phyloP scores from a whole-genome alignment of 2,888 invertebrate genomes.

The Gonocerus acuteangulatus region DNA sequence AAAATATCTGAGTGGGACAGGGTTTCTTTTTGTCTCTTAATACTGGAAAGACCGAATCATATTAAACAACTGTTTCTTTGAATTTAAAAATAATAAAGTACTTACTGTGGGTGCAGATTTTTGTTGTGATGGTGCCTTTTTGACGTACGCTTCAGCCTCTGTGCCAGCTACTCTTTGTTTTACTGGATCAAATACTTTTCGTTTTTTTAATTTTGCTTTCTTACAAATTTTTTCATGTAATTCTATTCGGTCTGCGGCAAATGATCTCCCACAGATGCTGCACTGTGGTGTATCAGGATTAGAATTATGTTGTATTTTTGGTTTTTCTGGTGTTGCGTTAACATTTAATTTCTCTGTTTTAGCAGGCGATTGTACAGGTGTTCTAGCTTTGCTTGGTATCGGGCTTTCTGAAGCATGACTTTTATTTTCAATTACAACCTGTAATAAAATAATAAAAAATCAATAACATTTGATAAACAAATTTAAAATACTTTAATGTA shows the following conservation, averaged over 20 bases:
- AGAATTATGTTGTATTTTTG: slow-evolving; percentile 32
- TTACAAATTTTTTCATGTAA: slow-evolving; percentile 81
- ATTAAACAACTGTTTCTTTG: no score
- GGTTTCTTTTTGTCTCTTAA: no score
- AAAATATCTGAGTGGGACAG: no score
- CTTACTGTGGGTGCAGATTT: slow-evolving; percentile 25
- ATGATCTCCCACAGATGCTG: slow-evolving; percentile 67
- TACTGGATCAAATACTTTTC: slow-evolving; percentile 85
- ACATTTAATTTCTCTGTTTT: neutral
- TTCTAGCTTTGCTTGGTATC: neutral
- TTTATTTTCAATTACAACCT: neutral
- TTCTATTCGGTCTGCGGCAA: slow-evolving; percentile 68
- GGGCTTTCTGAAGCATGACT: neutral
- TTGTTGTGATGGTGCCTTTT: slow-evolving; percentile 37
- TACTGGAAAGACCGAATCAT: no score
- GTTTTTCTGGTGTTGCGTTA: neutral
- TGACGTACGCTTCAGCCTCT: slow-evolving; percentile 69
- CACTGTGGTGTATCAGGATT: slow-evolving; percentile 53
- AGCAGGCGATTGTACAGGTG: neutral
- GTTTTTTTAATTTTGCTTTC: slow-evolving; percentile 67
- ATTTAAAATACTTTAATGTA: no score
- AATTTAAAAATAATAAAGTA: neutral
- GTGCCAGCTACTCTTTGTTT: slow-evolving; percentile 87
- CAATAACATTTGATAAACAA: no score
- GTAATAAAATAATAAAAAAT: neutral